A percentile compares a stretch with the other conserved stretches of the same genome.
These are phyloP conservation scores for Lithobates sylvaticus DNA, from an alignment of 2,797 vertebrate species.

Conservation along the genomic window DNA sequence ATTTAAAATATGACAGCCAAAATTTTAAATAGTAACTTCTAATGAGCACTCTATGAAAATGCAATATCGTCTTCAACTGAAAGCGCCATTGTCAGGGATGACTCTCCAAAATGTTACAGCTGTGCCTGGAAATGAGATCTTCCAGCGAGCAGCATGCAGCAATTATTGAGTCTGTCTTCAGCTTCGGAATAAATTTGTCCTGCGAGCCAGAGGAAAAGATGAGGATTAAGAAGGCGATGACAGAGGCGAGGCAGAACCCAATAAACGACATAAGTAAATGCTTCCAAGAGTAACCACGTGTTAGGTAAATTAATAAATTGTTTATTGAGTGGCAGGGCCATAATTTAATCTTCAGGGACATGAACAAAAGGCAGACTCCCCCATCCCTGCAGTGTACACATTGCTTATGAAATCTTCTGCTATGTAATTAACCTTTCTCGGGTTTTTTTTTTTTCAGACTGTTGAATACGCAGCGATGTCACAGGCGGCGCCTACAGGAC, in stretches of 20 bases:
- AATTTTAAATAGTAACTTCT: too few species aligned
- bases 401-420: slow-evolving; percentile 34
- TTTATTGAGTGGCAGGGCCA: slow-evolving; percentile 56
- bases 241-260: slow-evolving; percentile 35
- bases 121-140: slow-evolving; percentile 14
- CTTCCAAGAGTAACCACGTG: slow-evolving; percentile 34
- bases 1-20: too few species aligned
- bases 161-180: slow-evolving; percentile 1
- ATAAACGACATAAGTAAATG: slow-evolving; percentile 49
- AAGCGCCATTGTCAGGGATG: slow-evolving; percentile 9
- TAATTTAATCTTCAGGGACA: slow-evolving; percentile 59
- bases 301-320: slow-evolving; percentile 60
- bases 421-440: slow-evolving; percentile 50
- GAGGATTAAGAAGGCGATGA: slow-evolving; percentile 25
- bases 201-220: slow-evolving; percentile 28
- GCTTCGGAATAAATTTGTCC: slow-evolving; percentile 10
- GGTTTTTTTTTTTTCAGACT: not conserved
- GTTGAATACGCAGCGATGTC: slow-evolving; percentile 1
- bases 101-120: slow-evolving; percentile 6
- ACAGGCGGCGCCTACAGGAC: not conserved
- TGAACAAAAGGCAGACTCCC: slow-evolving; percentile 36
- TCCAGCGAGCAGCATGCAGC: slow-evolving; percentile 4
- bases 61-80: too few species aligned
- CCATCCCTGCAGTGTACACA: slow-evolving; percentile 2
- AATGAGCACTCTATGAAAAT: too few species aligned